Evolutionary conservation across 2,113 vertebrate species (phyloP), one percentile per base, ranked within the genome.

Genomic region (Copsychus sechellarum): DNA sequence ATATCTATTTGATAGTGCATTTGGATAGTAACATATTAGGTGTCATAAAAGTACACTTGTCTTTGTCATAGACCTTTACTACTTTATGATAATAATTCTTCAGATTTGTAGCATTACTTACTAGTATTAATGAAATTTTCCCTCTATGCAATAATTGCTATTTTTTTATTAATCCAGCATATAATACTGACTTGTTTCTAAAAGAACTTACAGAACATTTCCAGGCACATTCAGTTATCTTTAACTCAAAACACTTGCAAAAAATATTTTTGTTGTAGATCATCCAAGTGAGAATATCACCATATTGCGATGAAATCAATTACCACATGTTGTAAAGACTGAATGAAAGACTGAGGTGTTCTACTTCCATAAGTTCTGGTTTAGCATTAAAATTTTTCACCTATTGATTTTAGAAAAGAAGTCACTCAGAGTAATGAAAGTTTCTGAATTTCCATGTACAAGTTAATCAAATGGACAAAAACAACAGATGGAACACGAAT

Each of bases 1-100:
- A 96, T 97, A 96, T 81, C 81, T 97, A 86, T 96, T 96, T 96
- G 96, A 97, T 97, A 96, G 90, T 88, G 66, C 65, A 91, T 95
- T 93, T 92, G 43, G 61, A 88, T 86, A 71, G 81, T 93, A 95
- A 97, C 92, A 86, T 86, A 97, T 58, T 88, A 53, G 81, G 60
- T 87, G 83, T 83, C 92, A 88, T 86, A 94, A 97, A 98, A 96
- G 78, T 94, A 95, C 66, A 93, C 90, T 95, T 93, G 61, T 95
- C 91, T 97, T 95, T 96, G 79, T 96, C 28, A 0, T 34, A 54
- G 78, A 95, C 84, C 58, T 96, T 92, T 92, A 85, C 36, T 80
- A 81, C 42, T 61, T 91, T 56, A 40, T 54, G 38, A 72, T 43
- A 91, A 72, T 81, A 89, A 92, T 90, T 88, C 62, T 66, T 62